Conservation (phyloP, 2,113 vertebrate species). For the Callionymus lyra region DNA sequence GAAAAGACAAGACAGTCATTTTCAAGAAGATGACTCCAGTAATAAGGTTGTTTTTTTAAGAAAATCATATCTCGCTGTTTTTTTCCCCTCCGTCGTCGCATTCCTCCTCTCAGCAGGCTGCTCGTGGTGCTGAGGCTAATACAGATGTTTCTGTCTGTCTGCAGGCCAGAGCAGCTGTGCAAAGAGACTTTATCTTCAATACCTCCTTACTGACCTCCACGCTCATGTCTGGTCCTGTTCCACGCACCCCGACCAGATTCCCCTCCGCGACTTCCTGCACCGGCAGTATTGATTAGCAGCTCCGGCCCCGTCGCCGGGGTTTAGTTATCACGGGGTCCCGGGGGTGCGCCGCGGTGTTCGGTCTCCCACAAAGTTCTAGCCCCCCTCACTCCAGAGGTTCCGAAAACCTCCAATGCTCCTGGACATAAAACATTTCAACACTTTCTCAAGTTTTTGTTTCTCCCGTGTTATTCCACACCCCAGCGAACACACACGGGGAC, state of each 20-base stretch:
- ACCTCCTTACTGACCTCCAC: slow-evolving; percentile 33
- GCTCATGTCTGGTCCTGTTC: slow-evolving; percentile 23
- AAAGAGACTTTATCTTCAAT: slow-evolving; percentile 63
- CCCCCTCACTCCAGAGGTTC: slow-evolving; percentile 41
- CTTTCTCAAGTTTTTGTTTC: slow-evolving; percentile 59
- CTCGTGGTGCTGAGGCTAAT: slow-evolving; percentile 87
- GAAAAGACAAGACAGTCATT: slow-evolving; percentile 1
- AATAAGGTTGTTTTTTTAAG: slow-evolving; percentile 9
- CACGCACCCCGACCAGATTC: slow-evolving; percentile 15
- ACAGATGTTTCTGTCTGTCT: slow-evolving; percentile 87
- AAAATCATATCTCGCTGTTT: slow-evolving; percentile 20
- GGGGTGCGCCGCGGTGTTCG: slow-evolving; percentile 36
- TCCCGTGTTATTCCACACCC: slow-evolving; percentile 53
- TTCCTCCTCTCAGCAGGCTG: slow-evolving; percentile 80
- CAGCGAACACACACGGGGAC: slow-evolving; percentile 12
- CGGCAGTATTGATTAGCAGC: slow-evolving; percentile 45
- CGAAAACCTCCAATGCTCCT: slow-evolving; percentile 39
- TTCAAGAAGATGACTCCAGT: slow-evolving; percentile 5
- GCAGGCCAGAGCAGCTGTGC: slow-evolving; percentile 69
- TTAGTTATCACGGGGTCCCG: slow-evolving; percentile 31
- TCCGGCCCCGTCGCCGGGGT: slow-evolving; percentile 25
- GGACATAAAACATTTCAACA: slow-evolving; percentile 64
- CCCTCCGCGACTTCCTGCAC: slow-evolving; percentile 20
- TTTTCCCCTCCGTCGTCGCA: slow-evolving; percentile 56
- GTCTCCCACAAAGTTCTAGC: slow-evolving; percentile 42